Evolutionary conservation across 1,140 invertebrate genomes (phyloP), one percentile per base, ranked within the genome.

Genomic region (Dolichoris vasculosae): DNA sequence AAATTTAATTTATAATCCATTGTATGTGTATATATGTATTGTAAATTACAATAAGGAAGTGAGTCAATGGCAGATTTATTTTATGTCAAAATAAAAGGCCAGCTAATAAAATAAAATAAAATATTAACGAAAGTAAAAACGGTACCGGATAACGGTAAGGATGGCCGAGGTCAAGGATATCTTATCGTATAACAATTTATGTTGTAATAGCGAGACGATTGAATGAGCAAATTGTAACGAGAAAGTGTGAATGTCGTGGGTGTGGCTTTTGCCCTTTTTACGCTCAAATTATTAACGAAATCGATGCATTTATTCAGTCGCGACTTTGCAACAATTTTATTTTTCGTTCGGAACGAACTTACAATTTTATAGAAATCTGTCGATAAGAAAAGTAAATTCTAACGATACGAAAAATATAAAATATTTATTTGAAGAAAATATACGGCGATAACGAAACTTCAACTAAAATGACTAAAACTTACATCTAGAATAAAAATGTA

Each of bases 191-290:
- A 48, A 69, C 40, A 59, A 55, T 48, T 71, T 51, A 67, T 81
- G 76, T 88, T 81, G 80, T 80, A 86, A 87, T 85, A 86, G 86
- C 84, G 81, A 84, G 79, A 77, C 75, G 79, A 86, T 87, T 79
- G 55, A 88, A 85, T 85, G 69, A 86, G 78, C 86, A 84, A 81
- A 83, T 85, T 59, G 38, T 83, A 63, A 71, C 71, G 78, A 86
- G 87, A 86, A 85, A 85, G 80, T 86, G 79, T 75, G 86, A 88
- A 86, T 85, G 81, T 82, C 69, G 71, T 86, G 88, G 88, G 88
- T 88, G 88, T 86, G 87, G 87, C 77, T 32, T 23, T 8, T 13
- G 63, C 63, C 75, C 64, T 84, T 84, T 79, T 48, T 79, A 84
- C 46, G 15, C 76, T 76, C 32, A 76, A 83, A 75, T 76, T 32